Conservation (phyloP, 2,113 vertebrate genomes). For the Lampris incognitus region DNA sequence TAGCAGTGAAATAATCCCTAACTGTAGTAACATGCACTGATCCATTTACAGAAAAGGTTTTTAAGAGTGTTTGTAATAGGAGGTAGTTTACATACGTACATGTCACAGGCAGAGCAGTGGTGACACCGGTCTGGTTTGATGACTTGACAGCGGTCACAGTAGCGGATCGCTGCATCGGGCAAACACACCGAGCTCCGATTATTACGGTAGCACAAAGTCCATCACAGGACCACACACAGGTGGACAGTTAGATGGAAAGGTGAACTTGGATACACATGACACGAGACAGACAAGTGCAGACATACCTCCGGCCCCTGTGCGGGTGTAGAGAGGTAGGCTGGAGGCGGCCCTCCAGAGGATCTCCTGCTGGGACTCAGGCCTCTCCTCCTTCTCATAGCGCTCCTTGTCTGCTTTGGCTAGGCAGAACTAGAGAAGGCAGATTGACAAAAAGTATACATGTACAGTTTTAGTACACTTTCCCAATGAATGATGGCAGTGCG, state of each 20-base stretch:
- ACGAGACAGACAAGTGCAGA: background rate
- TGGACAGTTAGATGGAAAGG: background rate
- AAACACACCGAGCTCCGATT: constrained; percentile 28
- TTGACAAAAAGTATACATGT: background rate
- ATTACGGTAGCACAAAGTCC: background rate
- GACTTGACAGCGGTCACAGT: constrained; percentile 95
- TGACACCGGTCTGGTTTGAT: constrained; percentile 98
- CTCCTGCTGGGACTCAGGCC: constrained; percentile 91
- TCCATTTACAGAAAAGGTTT: background rate
- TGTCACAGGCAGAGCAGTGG: constrained; percentile 96
- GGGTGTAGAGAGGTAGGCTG: constrained; percentile 90
- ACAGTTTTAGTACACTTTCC: no score
- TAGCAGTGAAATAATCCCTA: background rate
- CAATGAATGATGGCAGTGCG: no score
- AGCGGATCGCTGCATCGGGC: constrained; percentile 88
- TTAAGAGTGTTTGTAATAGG: background rate
- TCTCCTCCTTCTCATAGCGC: constrained; percentile 87
- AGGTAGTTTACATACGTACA: constrained; percentile 81
- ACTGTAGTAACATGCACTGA: background rate
- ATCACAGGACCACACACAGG: constrained; percentile 8
- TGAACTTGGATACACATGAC: background rate
- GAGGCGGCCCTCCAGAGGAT: constrained; percentile 89
- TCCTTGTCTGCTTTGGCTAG: constrained; percentile 91
- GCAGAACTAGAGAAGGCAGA: constrained; percentile 81
- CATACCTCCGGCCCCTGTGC: constrained; percentile 89